Conservation (phyloP, 2,888 invertebrate genomes). For the Pterostichus madidus region DNA sequence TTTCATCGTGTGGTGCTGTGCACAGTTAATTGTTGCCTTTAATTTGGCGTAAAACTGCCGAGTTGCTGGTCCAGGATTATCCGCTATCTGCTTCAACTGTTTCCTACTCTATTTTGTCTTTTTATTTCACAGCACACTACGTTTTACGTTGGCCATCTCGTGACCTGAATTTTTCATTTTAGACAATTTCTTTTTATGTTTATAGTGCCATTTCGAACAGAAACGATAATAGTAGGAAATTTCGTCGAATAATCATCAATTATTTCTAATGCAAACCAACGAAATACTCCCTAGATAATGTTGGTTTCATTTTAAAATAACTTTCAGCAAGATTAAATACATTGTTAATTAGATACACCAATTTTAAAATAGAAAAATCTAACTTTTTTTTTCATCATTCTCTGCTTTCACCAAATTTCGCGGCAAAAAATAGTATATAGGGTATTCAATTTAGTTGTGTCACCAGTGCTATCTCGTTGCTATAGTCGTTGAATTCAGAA, state of each 20-base stretch:
- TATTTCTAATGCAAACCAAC: too few relatives aligned
- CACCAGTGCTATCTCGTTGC: too few relatives aligned
- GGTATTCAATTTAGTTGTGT: too few relatives aligned
- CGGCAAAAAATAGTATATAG: too few relatives aligned
- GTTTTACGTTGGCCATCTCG: not conserved
- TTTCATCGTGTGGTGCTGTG: not conserved
- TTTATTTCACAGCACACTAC: constrained; percentile 9
- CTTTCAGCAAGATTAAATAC: too few relatives aligned
- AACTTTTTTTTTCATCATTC: too few relatives aligned
- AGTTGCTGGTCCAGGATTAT: constrained; percentile 3
- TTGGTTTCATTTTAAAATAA: too few relatives aligned
- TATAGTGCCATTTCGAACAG: not conserved
- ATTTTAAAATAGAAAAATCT: too few relatives aligned
- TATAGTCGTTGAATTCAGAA: too few relatives aligned
- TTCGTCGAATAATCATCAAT: not conserved
- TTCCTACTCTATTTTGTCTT: not conserved
- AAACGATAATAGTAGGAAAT: not conserved
- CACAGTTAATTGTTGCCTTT: constrained; percentile 23
- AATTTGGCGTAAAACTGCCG: constrained; percentile 22
- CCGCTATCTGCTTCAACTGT: not conserved
- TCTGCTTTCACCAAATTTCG: too few relatives aligned
- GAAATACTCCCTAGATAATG: too few relatives aligned
- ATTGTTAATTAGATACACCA: too few relatives aligned
- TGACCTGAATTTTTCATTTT: constrained; percentile 21
- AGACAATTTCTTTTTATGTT: constrained; percentile 19